A percentile compares a stretch with the other conserved stretches of the same genome.
phyloP scores from a whole-genome alignment of 2,888 invertebrate genomes.

The Tetragnatha montana region DNA sequence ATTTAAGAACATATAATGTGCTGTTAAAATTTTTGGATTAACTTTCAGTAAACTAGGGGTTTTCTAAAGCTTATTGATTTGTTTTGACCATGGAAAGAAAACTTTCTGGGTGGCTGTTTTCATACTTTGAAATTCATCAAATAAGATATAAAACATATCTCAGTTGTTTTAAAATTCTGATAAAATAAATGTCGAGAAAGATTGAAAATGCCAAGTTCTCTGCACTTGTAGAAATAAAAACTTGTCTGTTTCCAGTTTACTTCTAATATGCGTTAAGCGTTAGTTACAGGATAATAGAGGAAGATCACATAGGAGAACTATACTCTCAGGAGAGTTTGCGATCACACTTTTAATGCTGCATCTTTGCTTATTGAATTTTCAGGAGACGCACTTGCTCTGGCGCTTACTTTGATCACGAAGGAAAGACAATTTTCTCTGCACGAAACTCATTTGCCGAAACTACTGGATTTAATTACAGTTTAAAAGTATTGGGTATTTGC shows the following conservation, averaged over 20 bases:
- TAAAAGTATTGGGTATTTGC: neutral
- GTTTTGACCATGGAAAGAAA: no score
- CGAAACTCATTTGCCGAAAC: neutral
- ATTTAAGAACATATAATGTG: no score
- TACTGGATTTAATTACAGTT: no score
- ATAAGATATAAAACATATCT: no score
- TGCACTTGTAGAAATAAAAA: constrained; percentile 39
- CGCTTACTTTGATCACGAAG: constrained; percentile 52
- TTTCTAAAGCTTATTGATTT: no score
- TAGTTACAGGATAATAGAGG: constrained; percentile 67
- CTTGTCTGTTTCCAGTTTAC: constrained; percentile 61
- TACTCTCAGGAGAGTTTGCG: constrained; percentile 49
- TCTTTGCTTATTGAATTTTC: constrained; percentile 60
- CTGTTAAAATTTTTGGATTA: no score
- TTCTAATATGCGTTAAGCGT: constrained; percentile 60
- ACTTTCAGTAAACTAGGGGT: no score
- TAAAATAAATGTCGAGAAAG: no score
- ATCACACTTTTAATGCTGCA: constrained; percentile 54
- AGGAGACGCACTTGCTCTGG: constrained; percentile 65
- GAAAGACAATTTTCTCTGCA: constrained; percentile 56
- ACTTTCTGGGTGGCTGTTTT: no score
- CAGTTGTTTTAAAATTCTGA: no score
- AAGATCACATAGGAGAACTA: constrained; percentile 43
- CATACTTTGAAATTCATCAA: no score
- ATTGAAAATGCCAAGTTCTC: constrained; percentile 61